phyloP scores from a whole-genome alignment of 2,888 invertebrate species.

The Eupeodes latifasciatus region DNA sequence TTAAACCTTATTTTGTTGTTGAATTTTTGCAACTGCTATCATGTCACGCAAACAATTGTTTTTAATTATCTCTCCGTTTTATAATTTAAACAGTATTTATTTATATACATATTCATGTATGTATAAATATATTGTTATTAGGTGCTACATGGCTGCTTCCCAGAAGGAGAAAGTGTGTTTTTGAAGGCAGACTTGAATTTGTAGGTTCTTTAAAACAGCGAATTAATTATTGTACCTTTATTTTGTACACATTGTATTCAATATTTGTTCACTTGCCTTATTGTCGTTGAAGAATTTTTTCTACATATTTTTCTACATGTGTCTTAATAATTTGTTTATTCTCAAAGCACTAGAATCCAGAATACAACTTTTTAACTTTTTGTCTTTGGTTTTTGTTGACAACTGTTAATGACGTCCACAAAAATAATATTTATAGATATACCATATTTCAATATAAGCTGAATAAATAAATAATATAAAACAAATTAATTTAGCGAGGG shows the following conservation, averaged over 20 bases:
- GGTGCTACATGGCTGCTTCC: conserved; percentile 19
- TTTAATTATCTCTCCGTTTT: conserved; percentile 60
- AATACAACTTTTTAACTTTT: too few species aligned
- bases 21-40: conserved; percentile 19
- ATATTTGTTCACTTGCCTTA: not conserved
- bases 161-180: conserved; percentile 46
- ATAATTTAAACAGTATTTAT: conserved; percentile 28
- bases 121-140: conserved; percentile 14
- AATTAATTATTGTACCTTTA: not conserved
- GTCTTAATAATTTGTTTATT: not conserved
- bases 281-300: conserved; percentile 8
- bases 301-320: not conserved
- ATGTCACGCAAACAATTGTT: conserved; percentile 39
- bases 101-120: conserved; percentile 3
- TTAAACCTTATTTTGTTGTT: conserved; percentile 39
- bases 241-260: not conserved
- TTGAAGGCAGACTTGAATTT: not conserved
- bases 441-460: too few species aligned
- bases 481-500: too few species aligned
- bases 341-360: not conserved
- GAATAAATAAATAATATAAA: too few species aligned
- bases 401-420: conserved; percentile 17
- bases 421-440: too few species aligned
- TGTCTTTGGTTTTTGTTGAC: not conserved
- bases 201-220: not conserved